A percentile compares a stretch with the other conserved stretches of the same genome.
These are phyloP conservation scores for Sminthurides aquaticus DNA, from an alignment of 2,888 invertebrate genomes.

Conservation along the genomic window DNA sequence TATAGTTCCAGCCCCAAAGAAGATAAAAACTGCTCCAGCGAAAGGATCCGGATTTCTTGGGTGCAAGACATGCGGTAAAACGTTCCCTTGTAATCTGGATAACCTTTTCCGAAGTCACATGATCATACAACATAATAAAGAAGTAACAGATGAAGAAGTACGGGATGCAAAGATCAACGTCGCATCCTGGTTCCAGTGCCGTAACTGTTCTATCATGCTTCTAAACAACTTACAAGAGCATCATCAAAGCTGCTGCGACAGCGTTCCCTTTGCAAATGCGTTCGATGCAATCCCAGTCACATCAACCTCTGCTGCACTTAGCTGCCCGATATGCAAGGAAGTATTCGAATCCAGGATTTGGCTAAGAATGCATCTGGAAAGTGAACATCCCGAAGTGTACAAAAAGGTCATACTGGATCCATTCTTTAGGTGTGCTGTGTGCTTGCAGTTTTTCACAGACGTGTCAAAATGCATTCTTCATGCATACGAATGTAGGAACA, in stretches of 20 bases:
- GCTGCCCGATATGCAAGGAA: constrained; percentile 17
- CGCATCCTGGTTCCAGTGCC: constrained; percentile 22
- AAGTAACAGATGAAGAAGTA: constrained; percentile 21
- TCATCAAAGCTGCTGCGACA: constrained; percentile 18
- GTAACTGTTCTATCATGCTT: constrained; percentile 16
- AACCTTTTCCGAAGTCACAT: constrained; percentile 24
- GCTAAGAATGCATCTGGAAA: constrained; percentile 23
- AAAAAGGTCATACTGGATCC: constrained; percentile 24
- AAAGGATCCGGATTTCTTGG: constrained; percentile 17
- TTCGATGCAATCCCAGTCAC: constrained; percentile 19
- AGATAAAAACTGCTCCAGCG: not conserved
- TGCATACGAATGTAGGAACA: constrained; percentile 7
- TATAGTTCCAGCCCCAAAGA: not conserved
- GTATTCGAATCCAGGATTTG: constrained; percentile 13
- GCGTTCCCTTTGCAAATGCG: constrained; percentile 13
- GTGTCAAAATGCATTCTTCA: constrained; percentile 18
- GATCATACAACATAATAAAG: constrained; percentile 24
- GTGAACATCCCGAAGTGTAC: constrained; percentile 16
- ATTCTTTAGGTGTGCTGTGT: constrained; percentile 22
- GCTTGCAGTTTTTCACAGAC: constrained; percentile 21
- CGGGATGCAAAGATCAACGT: constrained; percentile 15
- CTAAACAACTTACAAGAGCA: constrained; percentile 23
- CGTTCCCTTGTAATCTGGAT: constrained; percentile 21
- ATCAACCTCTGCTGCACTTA: not conserved
- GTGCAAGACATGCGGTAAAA: constrained; percentile 23